phyloP scores from a whole-genome alignment of 2,113 vertebrate genomes.

The Chunga burmeisteri region DNA sequence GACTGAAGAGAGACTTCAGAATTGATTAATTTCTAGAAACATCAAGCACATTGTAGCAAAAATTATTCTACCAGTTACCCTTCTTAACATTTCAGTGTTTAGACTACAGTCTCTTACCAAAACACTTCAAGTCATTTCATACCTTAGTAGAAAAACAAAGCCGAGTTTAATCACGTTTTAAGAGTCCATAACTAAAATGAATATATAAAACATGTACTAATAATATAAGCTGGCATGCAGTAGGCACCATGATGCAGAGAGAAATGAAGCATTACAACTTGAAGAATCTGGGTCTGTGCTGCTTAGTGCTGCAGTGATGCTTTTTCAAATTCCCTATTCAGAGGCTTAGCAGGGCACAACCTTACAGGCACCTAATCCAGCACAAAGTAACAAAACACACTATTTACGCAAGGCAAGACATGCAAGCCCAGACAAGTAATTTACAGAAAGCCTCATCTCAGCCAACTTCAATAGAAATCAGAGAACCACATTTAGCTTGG shows the following conservation, averaged over 20 bases:
- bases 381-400: background rate
- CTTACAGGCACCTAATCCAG: background rate
- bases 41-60: background rate
- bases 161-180: background rate
- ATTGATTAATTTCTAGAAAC: background rate
- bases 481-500: constrained; percentile 39
- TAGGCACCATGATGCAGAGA: background rate
- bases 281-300: background rate
- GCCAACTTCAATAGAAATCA: constrained; percentile 33
- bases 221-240: rapidly evolving
- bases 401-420: background rate
- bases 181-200: background rate
- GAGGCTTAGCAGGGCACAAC: background rate
- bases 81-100: background rate
- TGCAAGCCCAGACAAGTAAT: constrained; percentile 41
- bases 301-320: background rate
- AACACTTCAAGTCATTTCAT: background rate
- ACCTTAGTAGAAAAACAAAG: background rate
- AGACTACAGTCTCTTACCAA: background rate
- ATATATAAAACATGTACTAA: background rate
- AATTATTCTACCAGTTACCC: background rate
- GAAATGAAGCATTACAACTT: background rate
- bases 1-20: background rate
- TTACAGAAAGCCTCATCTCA: background rate
- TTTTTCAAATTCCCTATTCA: background rate